Evolutionary conservation across 1,140 invertebrate genomes (phyloP).

Genomic region (Drosophila persimilis): DNA sequence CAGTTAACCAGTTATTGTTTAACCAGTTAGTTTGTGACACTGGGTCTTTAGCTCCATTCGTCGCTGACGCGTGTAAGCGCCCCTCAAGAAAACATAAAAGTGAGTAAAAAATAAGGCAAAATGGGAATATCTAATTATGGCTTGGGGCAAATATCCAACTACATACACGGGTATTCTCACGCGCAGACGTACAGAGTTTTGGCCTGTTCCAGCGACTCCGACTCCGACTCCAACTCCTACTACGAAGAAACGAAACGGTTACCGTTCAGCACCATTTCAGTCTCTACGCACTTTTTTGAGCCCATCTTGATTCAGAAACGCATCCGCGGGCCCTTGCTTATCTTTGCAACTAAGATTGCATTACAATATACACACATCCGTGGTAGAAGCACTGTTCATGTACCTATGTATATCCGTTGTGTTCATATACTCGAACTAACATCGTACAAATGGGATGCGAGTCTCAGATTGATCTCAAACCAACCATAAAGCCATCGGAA

Average conservation of each 20-base stretch:
- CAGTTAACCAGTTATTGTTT: too few species aligned
- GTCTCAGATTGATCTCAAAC: too few species aligned
- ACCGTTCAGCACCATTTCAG: slow-evolving; percentile 68
- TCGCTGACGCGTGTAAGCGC: too few species aligned
- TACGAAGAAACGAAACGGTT: slow-evolving; percentile 62
- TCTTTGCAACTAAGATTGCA: slow-evolving; percentile 22
- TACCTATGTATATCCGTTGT: neutral
- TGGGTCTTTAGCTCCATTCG: too few species aligned
- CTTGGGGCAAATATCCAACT: slow-evolving; percentile 41
- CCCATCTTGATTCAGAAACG: slow-evolving; percentile 79
- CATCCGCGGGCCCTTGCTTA: slow-evolving; percentile 54
- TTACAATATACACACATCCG: slow-evolving; percentile 23
- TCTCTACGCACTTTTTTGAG: slow-evolving; percentile 66
- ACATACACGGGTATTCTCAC: slow-evolving; percentile 43
- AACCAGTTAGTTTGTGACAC: too few species aligned
- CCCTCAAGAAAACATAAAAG: slow-evolving; percentile 22
- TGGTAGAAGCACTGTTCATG: neutral
- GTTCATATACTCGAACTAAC: too few species aligned
- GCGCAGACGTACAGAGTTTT: slow-evolving; percentile 24
- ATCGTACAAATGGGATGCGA: too few species aligned
- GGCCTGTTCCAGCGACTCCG: slow-evolving; percentile 33
- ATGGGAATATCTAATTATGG: slow-evolving; percentile 61
- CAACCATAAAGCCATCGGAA: too few species aligned
- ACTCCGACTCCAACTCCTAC: slow-evolving; percentile 9
- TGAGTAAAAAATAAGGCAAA: slow-evolving; percentile 44